Base-by-base conservation (phyloP, 2,113 vertebrate species). In the Prunella fulvescens region DNA sequence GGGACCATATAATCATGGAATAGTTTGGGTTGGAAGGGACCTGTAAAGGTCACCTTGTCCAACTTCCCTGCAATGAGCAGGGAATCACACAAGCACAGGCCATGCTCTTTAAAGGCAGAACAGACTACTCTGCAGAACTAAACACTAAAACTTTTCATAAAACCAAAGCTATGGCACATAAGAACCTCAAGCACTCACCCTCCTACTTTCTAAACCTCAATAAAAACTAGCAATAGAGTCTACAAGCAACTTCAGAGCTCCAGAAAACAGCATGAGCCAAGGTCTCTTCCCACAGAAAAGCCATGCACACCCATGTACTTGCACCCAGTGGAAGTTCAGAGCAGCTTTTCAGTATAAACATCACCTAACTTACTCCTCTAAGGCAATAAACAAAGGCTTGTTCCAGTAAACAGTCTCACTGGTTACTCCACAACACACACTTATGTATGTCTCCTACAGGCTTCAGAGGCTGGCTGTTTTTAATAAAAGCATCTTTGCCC, bases 221-320 rank as follows among this genome's bases (percentile, higher is more conserved):
- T 29, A 39, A 58, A 61, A 18, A 35, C 47, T 29, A 42, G 4
- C 12, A 65, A 26, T 33, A 47, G 10, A 45, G 14, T 42, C 26
- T 54, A 42, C 25, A 11, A 58, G 15, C 23, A 92, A 31, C 50
- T 65, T n/a, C 35, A 73, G 54, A 77, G 53, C 23, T 47, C n/a
- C 48, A 90, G 53, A 29, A 81, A 81, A 58, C 14, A 31, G 9
- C 37, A 22, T 3, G 3, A n/a, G 7, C 31, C 45, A 48, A 78
- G 33, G 10, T 25, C 9, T 53, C 14, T 20, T 53, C 69, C 40
- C 67, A 31, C 11, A 53, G 10, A 37, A 89, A 73, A 65, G 5
- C 19, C 10, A 19, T 0, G 0, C 16, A 20, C 6, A 4, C 28
- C 13, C 22, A 14, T 3, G 53, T 48, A 20, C 47, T 74, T 73